A percentile compares a stretch with the other conserved stretches of the same genome.
Conservation (phyloP, 2,113 vertebrate genomes). For the Neoarius graeffei region DNA sequence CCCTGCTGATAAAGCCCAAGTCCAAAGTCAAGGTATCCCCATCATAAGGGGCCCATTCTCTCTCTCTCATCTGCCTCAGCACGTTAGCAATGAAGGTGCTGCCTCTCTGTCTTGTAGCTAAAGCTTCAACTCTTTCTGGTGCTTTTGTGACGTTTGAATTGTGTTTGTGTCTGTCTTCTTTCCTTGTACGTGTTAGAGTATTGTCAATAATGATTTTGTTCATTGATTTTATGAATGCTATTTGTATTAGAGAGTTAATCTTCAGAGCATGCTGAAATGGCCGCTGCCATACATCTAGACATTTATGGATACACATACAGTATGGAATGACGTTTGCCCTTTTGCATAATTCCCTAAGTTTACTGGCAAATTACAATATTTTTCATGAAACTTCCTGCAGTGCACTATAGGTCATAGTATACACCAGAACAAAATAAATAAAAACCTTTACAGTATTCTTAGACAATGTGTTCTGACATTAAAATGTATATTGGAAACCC, state of each 20-base stretch:
- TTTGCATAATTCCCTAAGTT: neutral
- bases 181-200: slow-evolving; percentile 72
- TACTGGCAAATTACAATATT: neutral
- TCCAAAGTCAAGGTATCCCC: slow-evolving; percentile 95
- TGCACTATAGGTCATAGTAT: neutral
- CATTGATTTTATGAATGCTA: slow-evolving; percentile 45
- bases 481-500: neutral
- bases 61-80: slow-evolving; percentile 82
- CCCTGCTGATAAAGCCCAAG: slow-evolving; percentile 90
- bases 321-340: neutral
- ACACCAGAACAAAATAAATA: neutral
- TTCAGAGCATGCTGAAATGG: slow-evolving; percentile 19
- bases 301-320: neutral
- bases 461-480: slow-evolving; percentile 6
- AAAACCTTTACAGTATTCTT: neutral
- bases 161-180: slow-evolving; percentile 77
- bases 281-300: neutral
- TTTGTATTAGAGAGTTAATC: neutral
- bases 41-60: slow-evolving; percentile 83
- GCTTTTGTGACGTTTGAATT: slow-evolving; percentile 73
- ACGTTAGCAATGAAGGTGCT: slow-evolving; percentile 77
- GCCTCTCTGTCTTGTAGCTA: slow-evolving; percentile 78
- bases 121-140: slow-evolving; percentile 76
- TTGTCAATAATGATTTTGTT: slow-evolving; percentile 88
- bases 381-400: neutral